Conservation (phyloP, 1,140 invertebrate genomes). For the Samia ricini region DNA sequence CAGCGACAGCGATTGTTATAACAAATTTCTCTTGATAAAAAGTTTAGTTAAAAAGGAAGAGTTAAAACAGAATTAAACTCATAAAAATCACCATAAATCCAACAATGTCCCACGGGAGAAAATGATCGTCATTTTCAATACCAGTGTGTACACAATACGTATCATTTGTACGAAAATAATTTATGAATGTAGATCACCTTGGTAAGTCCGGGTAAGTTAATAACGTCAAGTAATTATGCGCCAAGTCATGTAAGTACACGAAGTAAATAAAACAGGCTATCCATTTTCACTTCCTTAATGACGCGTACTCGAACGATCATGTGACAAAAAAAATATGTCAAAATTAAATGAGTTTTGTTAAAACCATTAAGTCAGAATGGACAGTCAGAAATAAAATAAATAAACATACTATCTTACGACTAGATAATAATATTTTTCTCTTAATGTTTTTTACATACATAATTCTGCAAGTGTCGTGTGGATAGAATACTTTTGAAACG, state of each 20-base stretch:
- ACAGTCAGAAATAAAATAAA: no score
- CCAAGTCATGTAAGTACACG: constrained; percentile 17
- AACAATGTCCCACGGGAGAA: background rate
- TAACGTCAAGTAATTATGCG: constrained; percentile 18
- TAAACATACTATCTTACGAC: no score
- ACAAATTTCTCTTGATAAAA: no score
- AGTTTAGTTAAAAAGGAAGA: no score
- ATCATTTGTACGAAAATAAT: constrained; percentile 50
- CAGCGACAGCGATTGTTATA: no score
- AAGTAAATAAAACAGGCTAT: background rate
- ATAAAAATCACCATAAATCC: background rate
- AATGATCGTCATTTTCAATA: constrained; percentile 8
- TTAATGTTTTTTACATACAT: no score
- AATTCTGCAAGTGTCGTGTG: no score
- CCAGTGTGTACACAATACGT: constrained; percentile 27
- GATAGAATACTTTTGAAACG: no score
- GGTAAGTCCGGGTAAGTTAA: constrained; percentile 16
- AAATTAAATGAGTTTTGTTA: background rate
- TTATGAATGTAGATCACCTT: constrained; percentile 67
- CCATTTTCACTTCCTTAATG: constrained; percentile 20
- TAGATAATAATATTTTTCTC: no score
- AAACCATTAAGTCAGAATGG: no score
- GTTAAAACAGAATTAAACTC: no score
- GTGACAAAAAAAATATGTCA: background rate
- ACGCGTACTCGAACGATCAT: background rate